phyloP scores from a whole-genome alignment of 2,113 vertebrate genomes.

The Malaclemys terrapin region DNA sequence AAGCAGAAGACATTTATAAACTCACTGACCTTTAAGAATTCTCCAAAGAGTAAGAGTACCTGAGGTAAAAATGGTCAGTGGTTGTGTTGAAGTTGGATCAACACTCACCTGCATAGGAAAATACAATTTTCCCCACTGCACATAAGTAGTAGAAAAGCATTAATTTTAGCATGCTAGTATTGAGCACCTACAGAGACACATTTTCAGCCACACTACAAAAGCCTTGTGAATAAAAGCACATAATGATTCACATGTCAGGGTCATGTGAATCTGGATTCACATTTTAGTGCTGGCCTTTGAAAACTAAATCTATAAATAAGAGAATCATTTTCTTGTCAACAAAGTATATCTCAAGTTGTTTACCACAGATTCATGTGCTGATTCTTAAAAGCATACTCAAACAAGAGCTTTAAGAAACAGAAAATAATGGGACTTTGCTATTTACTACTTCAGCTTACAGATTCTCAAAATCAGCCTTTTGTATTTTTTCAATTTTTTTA shows the following conservation, averaged over 20 bases:
- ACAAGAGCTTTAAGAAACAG: background rate
- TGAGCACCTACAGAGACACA: conserved; percentile 2
- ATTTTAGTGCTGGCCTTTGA: conserved; percentile 18
- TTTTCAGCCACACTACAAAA: conserved; percentile 40
- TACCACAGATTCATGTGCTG: background rate
- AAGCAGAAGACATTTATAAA: background rate
- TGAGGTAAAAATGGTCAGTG: background rate
- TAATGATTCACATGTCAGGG: conserved; percentile 35
- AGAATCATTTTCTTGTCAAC: conserved; percentile 20
- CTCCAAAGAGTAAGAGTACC: background rate
- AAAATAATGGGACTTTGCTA: background rate
- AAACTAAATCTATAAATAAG: conserved; percentile 34
- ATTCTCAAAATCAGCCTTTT: background rate
- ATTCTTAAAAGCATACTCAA: conserved; percentile 24
- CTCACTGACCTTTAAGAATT: background rate
- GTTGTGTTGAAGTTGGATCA: conserved; percentile 11
- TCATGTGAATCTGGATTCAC: conserved; percentile 21
- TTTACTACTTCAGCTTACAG: background rate
- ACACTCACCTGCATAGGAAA: background rate
- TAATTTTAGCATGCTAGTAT: conserved; percentile 43
- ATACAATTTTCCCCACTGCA: background rate
- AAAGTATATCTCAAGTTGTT: conserved; percentile 10
- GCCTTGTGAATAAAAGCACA: conserved; percentile 31
- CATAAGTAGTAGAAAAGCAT: conserved; percentile 27
- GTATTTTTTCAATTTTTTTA: background rate